These are phyloP conservation scores for Noctua pronuba DNA, from an alignment of 2,888 invertebrate species.

Conservation along the genomic window DNA sequence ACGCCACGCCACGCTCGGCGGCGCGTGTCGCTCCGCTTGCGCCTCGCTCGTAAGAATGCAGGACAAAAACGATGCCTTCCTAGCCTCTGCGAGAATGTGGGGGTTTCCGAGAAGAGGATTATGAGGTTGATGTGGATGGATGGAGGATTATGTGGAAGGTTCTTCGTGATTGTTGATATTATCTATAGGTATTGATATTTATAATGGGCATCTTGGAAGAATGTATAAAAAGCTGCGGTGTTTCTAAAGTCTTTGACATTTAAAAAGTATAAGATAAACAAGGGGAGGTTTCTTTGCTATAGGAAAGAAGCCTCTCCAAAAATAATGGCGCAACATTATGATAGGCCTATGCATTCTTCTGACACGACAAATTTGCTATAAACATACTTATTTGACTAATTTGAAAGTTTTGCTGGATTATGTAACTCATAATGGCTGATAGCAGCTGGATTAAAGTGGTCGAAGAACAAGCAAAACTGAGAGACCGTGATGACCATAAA, in stretches of 20 bases:
- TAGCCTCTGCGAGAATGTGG: neutral
- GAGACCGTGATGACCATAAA: neutral
- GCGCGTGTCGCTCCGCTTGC: constrained; percentile 73
- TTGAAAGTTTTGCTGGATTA: neutral
- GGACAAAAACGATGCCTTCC: constrained; percentile 56
- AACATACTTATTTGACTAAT: neutral
- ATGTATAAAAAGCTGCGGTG: neutral
- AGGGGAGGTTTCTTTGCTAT: neutral
- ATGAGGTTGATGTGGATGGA: neutral
- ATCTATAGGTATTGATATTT: neutral
- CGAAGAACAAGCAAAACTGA: neutral
- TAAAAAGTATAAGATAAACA: neutral
- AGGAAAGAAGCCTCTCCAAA: neutral
- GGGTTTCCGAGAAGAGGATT: constrained; percentile 11
- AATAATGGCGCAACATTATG: no score
- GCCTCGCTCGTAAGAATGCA: constrained; percentile 47
- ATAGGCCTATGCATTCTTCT: neutral
- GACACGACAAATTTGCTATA: neutral
- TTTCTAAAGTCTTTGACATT: neutral
- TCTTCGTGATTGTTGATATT: neutral
- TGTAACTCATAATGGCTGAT: neutral
- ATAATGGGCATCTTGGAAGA: neutral
- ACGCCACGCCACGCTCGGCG: constrained; percentile 74
- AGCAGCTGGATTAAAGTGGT: neutral
- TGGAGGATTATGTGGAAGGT: neutral